Evolutionary conservation across 2,113 vertebrate species (phyloP).

Genomic region (Phrynosoma platyrhinos): DNA sequence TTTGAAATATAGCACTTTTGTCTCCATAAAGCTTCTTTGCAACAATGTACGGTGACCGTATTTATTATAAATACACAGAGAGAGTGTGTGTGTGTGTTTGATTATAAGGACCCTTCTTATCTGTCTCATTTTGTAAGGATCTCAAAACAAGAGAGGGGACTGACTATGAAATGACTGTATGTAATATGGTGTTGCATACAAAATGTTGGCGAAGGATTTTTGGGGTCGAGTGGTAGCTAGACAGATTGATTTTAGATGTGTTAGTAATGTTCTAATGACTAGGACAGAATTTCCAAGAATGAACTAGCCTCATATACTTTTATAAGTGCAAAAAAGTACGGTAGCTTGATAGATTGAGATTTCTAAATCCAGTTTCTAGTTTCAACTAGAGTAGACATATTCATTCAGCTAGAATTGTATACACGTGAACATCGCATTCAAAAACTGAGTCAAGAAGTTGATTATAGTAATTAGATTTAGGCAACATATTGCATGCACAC

Average conservation of each 20-base stretch:
- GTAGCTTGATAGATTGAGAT: background rate
- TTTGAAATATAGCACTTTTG: conserved; percentile 9
- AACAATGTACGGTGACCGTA: background rate
- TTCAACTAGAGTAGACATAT: no score
- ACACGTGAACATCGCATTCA: no score
- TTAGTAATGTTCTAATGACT: background rate
- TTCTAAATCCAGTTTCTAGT: no score
- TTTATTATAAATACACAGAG: background rate
- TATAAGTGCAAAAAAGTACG: background rate
- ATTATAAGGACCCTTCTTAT: background rate
- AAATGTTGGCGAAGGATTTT: background rate
- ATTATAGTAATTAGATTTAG: no score
- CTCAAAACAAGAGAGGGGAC: background rate
- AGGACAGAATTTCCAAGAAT: no score
- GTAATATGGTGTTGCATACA: background rate
- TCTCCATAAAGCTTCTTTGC: background rate
- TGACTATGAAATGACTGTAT: background rate
- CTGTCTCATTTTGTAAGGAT: background rate
- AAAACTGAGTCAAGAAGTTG: no score
- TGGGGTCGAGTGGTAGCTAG: background rate
- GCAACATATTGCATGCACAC: no score
- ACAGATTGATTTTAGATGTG: background rate
- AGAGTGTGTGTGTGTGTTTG: background rate
- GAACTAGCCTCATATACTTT: no score
- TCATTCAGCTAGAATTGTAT: no score